Base-by-base conservation (phyloP, 1,140 invertebrate species). In the Zaprionus inermis region DNA sequence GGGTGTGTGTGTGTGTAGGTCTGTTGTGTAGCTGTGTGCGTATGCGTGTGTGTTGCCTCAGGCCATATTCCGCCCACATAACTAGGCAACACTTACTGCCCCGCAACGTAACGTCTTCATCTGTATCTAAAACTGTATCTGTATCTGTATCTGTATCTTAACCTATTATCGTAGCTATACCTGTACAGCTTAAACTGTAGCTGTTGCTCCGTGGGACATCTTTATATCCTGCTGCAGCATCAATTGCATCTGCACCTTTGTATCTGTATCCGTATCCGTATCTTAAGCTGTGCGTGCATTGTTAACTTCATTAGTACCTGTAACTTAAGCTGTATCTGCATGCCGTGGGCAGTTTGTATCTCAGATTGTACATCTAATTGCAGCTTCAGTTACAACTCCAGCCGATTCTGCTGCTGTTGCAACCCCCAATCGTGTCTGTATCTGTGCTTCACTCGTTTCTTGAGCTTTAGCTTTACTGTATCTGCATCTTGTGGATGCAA, bases 171-270 rank as follows among this genome's bases (percentile, higher is more conserved):
- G 30, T 10, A 32, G 0, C 18, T 51, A 12, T 18, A 32, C 28
- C 58, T 59, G 24, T 22, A 18, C 9, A 16, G 30, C 30, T 32
- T 5, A 9, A 32, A 4, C 30, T 32, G 30, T 32, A 32, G 3
- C 2, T 6, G 5, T 32, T 4, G 22, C 22, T 4, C 4, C 2
- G 4, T 24, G 4, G 22, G 1, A 4, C 22, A 20, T 51, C 20
- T 51, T 7, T 12, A 24, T 51, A 3, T 24, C 22, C 1, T 24
- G 4, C 22, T 4, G 4, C 1, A 24, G 22, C 1, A 2, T 24
- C 24, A 28, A 28, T 28, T 59, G 36, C 28, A 59, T 44, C n/a
- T 49, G 44, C n/a, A 57, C 38, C 55, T 14, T 28, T 38, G 36
- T 38, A 38, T 38, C 36, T 38, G 30, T 10, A 32, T 4, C 7